Evolutionary conservation across 2,113 vertebrate genomes (phyloP).

Genomic region (Spea multiplicata): DNA sequence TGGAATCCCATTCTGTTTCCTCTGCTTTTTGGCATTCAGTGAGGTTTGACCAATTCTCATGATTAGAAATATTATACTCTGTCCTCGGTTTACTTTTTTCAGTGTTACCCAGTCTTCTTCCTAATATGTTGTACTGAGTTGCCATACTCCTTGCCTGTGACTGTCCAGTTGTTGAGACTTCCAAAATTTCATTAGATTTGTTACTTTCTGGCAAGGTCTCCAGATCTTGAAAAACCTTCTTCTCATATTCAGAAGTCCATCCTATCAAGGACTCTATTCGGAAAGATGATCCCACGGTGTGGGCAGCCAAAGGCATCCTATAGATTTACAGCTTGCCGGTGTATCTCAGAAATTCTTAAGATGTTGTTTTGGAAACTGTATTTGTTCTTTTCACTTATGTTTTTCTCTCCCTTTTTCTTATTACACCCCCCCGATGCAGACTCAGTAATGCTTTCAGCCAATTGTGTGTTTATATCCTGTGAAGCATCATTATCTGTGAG

Average conservation of each 20-base stretch:
- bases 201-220: background rate
- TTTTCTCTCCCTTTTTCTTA: constrained; percentile 40
- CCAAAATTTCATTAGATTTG: background rate
- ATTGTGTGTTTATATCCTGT: constrained; percentile 65
- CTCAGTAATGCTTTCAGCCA: constrained; percentile 60
- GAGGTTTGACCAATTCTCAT: background rate
- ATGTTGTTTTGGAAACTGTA: background rate
- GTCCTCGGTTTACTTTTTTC: background rate
- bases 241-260: background rate
- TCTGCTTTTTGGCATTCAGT: background rate
- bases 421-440: constrained; percentile 47
- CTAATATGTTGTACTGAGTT: background rate
- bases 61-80: background rate
- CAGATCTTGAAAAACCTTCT: background rate
- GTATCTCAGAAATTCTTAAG: background rate
- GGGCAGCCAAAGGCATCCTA: constrained; percentile 51
- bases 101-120: background rate
- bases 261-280: constrained; percentile 73
- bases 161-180: background rate
- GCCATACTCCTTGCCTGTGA: background rate
- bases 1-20: background rate
- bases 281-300: constrained; percentile 66
- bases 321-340: background rate
- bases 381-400: constrained; percentile 3
- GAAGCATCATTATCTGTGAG: constrained; percentile 52